A percentile compares a stretch with the other conserved stretches of the same genome.
Evolutionary conservation across 30 jellyfish, hydroid and myxozoan species (phyloP).

Genomic region (Chironex yamaguchii): DNA sequence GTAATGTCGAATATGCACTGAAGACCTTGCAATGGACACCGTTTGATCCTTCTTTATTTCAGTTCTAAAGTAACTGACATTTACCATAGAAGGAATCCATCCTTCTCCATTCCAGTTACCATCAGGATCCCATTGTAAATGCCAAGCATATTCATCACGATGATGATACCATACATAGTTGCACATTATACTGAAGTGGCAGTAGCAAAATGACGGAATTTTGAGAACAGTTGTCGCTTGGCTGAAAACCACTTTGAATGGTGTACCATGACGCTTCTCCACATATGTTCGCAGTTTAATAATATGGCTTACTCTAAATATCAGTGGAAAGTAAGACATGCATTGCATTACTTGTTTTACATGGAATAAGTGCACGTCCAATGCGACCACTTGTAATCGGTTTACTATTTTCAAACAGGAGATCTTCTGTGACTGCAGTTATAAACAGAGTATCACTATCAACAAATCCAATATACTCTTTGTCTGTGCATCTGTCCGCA

Average conservation of each 20-base stretch:
- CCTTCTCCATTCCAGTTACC: conserved; percentile 7
- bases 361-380: conserved; percentile 37
- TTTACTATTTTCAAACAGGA: conserved; percentile 44
- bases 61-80: conserved; percentile 10
- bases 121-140: conserved; percentile 61
- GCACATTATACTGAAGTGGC: conserved; percentile 71
- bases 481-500: conserved; percentile 64
- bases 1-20: conserved; percentile 57
- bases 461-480: conserved; percentile 70
- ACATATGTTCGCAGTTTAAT: conserved; percentile 47
- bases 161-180: conserved; percentile 73
- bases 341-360: conserved; percentile 64
- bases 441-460: conserved; percentile 74
- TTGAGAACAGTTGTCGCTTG: conserved; percentile 45
- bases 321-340: conserved; percentile 81
- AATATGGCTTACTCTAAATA: conserved; percentile 50
- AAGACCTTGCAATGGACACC: conserved; percentile 49
- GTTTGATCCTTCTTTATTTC: conserved; percentile 14
- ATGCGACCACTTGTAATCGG: conserved; percentile 55
- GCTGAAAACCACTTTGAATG: conserved; percentile 51
- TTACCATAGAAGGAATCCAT: conserved; percentile 48
- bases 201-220: conserved; percentile 35
- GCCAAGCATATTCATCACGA: conserved; percentile 74
- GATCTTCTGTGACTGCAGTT: conserved; percentile 65
- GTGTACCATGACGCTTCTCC: conserved; percentile 23